Evolutionary conservation across 35 echinoderm and acorn worm species (phyloP).

Genomic region (Lytechinus variegatus): DNA sequence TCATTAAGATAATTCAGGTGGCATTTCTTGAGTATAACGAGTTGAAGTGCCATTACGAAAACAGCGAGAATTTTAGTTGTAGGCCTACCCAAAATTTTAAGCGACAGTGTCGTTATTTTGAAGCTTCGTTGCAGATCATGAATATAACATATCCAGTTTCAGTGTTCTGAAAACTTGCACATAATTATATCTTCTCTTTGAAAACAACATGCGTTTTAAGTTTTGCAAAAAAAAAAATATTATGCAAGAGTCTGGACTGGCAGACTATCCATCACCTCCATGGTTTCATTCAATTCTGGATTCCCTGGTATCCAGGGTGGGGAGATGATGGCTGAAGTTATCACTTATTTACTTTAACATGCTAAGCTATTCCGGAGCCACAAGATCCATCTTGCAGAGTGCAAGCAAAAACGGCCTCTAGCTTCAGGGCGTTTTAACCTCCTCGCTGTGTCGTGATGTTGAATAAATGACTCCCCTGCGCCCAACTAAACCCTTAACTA

Average conservation of each 20-base stretch:
- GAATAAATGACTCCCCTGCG: slow-evolving; percentile 16
- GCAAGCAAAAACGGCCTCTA: background rate
- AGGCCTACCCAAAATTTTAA: background rate
- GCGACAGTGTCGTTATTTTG: background rate
- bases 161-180: background rate
- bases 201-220: background rate
- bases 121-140: background rate
- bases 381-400: background rate
- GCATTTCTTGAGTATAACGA: background rate
- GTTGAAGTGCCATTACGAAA: background rate
- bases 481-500: background rate
- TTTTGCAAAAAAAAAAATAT: background rate
- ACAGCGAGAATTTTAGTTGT: background rate
- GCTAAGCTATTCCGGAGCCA: slow-evolving; percentile 8
- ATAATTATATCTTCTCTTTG: background rate
- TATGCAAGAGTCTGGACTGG: background rate
- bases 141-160: background rate
- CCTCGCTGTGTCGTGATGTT: background rate
- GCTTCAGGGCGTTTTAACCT: slow-evolving; percentile 1
- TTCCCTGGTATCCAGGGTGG: background rate
- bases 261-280: background rate
- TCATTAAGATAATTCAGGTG: background rate
- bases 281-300: background rate
- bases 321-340: background rate
- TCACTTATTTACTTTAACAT: background rate